phyloP scores from a whole-genome alignment of 1,140 invertebrate species.

The Portunus trituberculatus region DNA sequence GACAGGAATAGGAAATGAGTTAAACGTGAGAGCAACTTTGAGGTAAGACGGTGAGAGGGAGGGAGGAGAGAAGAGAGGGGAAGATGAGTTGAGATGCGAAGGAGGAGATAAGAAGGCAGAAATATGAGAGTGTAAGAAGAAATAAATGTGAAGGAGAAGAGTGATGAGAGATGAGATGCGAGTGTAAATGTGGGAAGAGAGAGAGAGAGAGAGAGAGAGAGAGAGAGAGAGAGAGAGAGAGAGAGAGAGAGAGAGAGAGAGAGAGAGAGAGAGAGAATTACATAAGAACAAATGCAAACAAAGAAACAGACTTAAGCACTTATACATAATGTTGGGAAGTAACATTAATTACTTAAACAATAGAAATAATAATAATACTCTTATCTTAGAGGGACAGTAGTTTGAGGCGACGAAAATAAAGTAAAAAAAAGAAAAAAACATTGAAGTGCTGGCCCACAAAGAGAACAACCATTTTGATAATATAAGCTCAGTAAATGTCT shows the following conservation, averaged over 20 bases:
- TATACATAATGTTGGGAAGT: too few species aligned
- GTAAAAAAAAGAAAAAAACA: too few species aligned
- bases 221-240: too few species aligned
- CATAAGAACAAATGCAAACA: too few species aligned
- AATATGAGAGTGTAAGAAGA: not conserved
- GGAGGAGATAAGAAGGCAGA: not conserved
- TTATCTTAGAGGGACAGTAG: too few species aligned
- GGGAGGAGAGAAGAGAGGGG: not conserved
- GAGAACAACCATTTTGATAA: too few species aligned
- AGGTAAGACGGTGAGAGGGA: not conserved
- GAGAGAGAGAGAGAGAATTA: not conserved
- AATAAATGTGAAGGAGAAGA: not conserved
- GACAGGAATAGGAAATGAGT: not conserved
- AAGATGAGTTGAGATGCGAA: not conserved
- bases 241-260: not conserved
- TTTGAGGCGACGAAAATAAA: too few species aligned
- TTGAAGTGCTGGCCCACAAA: too few species aligned
- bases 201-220: slow-evolving; percentile 2
- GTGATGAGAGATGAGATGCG: not conserved
- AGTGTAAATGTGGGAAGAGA: not conserved
- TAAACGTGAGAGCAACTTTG: not conserved
- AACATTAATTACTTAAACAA: too few species aligned
- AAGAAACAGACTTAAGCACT: too few species aligned
- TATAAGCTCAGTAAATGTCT: too few species aligned
- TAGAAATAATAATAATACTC: too few species aligned